Evolutionary conservation across 2,113 vertebrate species (phyloP).

Genomic region (Hypomesus transpacificus): DNA sequence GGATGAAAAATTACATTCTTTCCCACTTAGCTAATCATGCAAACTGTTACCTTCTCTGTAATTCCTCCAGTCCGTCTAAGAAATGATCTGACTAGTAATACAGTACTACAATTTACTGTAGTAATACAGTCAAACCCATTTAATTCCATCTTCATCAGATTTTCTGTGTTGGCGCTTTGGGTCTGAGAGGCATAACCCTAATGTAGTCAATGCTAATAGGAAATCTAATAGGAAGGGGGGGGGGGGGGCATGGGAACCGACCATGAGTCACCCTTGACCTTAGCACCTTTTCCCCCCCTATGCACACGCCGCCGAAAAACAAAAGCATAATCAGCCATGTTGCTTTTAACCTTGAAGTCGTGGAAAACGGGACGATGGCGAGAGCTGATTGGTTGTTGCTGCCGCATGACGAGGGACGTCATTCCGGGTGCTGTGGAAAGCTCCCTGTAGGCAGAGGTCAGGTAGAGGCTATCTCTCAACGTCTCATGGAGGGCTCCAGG

Average conservation of each 20-base stretch:
- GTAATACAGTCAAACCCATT: no score
- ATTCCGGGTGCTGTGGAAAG: neutral
- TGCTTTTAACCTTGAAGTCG: constrained; percentile 67
- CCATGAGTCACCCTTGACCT: constrained; percentile 68
- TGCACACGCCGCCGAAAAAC: constrained; percentile 28
- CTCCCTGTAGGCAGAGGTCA: neutral
- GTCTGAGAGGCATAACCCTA: constrained; percentile 24
- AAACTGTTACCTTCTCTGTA: no score
- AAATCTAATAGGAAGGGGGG: constrained; percentile 45
- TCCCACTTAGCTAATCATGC: no score
- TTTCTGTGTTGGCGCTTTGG: constrained; percentile 10
- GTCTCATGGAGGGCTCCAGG: neutral
- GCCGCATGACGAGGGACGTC: neutral
- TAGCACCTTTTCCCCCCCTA: constrained; percentile 41
- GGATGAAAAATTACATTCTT: no score
- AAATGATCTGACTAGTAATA: no score
- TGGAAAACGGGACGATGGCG: constrained; percentile 17
- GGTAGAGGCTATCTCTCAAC: constrained; percentile 4
- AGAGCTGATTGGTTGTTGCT: neutral
- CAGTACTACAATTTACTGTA: no score
- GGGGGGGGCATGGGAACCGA: constrained; percentile 15
- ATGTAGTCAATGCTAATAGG: constrained; percentile 42
- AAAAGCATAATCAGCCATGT: constrained; percentile 52
- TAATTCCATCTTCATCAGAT: neutral
- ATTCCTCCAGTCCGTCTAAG: no score